Base-by-base conservation (phyloP, 2,113 vertebrate species). In the Syngnathus typhle region DNA sequence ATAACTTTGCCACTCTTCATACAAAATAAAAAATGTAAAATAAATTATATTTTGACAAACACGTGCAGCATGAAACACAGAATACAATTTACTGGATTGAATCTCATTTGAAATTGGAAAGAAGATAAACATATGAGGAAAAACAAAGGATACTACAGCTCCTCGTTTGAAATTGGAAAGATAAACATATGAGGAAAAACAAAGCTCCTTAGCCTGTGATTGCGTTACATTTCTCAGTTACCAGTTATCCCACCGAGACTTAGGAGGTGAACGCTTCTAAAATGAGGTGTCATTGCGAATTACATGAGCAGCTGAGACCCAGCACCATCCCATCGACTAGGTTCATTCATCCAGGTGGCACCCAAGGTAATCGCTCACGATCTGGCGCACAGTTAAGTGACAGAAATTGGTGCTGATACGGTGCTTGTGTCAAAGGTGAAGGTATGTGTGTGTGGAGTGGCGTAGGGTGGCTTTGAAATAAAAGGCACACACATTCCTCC, bases 251-350 rank as follows among this genome's bases (percentile, higher is more conserved):
- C 76, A 79, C 44, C 68, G 55, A 54, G 71, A 59, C 37, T 68
- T 58, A 49, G 63, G 47, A 66, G 43, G 70, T 37, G 70, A 93
- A 91, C 90, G 91, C 90, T 84, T 76, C 92, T 86, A 93, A 95
- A 95, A 95, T 95, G 92, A 95, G 91, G 91, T 96, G 95, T 97
- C 95, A 96, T 86, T 90, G 92, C 89, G 92, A 93, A 96, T 96
- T 94, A 96, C 88, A 87, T 89, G 78, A 67, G 77, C 90, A 87
- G 86, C 91, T 67, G 80, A 87, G 90, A 87, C 87, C 82, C 87
- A 86, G 82, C 81, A 83, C 87, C 74, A 70, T 88, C 89, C 88
- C 92, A 89, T 88, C 86, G 80, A 83, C 87, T 88, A 85, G 88
- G 89, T 87, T 85, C 83, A 87, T 85, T 89, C 91, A 90, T 92